Conservation (phyloP, 1,140 invertebrate species). For the Caerostris darwini region DNA sequence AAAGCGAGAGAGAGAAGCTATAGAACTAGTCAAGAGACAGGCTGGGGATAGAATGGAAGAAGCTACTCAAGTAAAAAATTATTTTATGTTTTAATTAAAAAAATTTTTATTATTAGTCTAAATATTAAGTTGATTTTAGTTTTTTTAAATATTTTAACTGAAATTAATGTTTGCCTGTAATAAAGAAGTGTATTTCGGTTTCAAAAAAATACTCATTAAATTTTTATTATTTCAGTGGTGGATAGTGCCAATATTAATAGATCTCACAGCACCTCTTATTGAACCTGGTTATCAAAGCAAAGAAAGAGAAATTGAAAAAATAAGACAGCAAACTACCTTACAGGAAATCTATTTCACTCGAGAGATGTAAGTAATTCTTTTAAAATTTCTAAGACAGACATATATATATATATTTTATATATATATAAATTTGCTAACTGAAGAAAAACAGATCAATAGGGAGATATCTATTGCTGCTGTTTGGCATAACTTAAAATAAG, state of each 20-base stretch:
- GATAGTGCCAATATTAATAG: slow-evolving; percentile 87
- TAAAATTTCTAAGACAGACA: too few species aligned
- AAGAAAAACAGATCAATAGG: too few species aligned
- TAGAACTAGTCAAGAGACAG: slow-evolving; percentile 87
- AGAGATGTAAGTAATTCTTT: slow-evolving; percentile 84
- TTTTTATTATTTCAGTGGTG: slow-evolving; percentile 83
- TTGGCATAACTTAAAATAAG: background rate
- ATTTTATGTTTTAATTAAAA: background rate
- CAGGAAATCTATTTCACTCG: slow-evolving; percentile 91
- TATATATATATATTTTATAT: too few species aligned
- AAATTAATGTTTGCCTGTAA: too few species aligned
- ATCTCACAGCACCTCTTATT: slow-evolving; percentile 85
- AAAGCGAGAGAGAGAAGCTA: slow-evolving; percentile 90
- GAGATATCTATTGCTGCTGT: too few species aligned
- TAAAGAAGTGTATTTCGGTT: too few species aligned
- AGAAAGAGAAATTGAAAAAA: slow-evolving; percentile 92
- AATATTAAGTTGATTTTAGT: too few species aligned
- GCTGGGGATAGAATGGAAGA: slow-evolving; percentile 82
- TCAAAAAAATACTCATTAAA: too few species aligned
- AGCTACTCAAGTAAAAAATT: slow-evolving; percentile 80
- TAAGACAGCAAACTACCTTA: slow-evolving; percentile 90
- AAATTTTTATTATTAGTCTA: background rate
- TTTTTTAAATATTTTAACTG: too few species aligned
- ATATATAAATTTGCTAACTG: too few species aligned
- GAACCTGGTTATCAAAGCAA: slow-evolving; percentile 90